A percentile compares a stretch with the other conserved stretches of the same genome.
Conservation (phyloP, 2,797 vertebrate species). For the Nothura maculosa region DNA sequence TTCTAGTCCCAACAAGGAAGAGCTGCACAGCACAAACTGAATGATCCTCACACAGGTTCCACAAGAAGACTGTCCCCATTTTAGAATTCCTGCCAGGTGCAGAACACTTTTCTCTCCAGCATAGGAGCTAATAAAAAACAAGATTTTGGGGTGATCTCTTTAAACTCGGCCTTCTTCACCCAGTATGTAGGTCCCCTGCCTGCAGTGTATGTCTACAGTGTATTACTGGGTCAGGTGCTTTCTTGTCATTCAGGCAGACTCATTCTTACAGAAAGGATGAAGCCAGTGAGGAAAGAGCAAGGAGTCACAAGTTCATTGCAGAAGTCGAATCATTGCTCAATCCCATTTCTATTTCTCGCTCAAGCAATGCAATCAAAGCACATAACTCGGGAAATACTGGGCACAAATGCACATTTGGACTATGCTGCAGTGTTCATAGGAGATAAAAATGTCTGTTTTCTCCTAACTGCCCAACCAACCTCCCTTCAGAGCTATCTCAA, state of each 20-base stretch:
- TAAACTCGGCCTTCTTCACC: neutral
- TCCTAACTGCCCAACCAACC: neutral
- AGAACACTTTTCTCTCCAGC: neutral
- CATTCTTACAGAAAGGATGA: neutral
- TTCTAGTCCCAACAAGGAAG: neutral
- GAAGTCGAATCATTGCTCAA: slow-evolving; percentile 12
- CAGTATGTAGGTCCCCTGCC: neutral
- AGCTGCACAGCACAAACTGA: neutral
- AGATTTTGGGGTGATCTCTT: neutral
- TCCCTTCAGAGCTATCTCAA: too few species aligned
- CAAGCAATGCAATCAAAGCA: neutral
- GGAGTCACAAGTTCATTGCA: neutral
- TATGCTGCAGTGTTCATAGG: neutral
- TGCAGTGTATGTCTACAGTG: neutral
- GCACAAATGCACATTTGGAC: neutral
- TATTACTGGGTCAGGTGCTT: neutral
- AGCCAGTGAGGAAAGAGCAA: neutral
- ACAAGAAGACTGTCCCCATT: neutral
- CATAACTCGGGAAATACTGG: neutral
- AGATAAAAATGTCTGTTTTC: neutral
- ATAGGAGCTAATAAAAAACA: neutral
- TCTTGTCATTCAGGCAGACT: neutral
- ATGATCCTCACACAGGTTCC: neutral
- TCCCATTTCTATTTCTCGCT: slow-evolving; percentile 13
- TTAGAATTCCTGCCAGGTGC: neutral